phyloP scores from a whole-genome alignment of 2,888 invertebrate genomes.

The Linyphia triangularis region DNA sequence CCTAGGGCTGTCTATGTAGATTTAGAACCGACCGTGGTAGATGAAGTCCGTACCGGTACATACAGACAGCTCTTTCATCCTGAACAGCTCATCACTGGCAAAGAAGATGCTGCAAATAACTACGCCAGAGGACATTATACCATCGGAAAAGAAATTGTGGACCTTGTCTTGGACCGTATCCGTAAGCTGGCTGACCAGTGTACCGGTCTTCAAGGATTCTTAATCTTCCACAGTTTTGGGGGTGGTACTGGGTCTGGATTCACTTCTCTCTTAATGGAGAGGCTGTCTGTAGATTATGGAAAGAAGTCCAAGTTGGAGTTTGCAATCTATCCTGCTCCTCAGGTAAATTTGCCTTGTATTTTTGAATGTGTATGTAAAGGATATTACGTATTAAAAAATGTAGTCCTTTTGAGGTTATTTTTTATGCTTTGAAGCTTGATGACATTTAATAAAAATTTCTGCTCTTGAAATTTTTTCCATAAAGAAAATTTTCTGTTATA shows the following conservation, averaged over 20 bases:
- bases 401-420: too few relatives aligned
- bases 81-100: conserved; percentile 80
- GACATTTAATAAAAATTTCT: too few relatives aligned
- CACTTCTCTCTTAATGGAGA: conserved; percentile 80
- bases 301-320: conserved; percentile 80
- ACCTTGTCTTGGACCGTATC: conserved; percentile 84
- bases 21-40: conserved; percentile 91
- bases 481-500: too few relatives aligned
- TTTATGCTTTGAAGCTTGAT: too few relatives aligned
- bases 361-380: too few relatives aligned
- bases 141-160: conserved; percentile 84
- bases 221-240: conserved; percentile 79
- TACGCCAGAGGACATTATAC: conserved; percentile 85
- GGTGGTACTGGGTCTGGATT: conserved; percentile 80
- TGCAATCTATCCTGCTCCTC: conserved; percentile 78
- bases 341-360: conserved; percentile 74
- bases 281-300: conserved; percentile 80
- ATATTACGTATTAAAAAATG: too few relatives aligned
- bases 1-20: conserved; percentile 91
- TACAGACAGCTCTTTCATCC: conserved; percentile 80
- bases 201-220: conserved; percentile 79
- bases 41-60: conserved; percentile 81
- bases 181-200: conserved; percentile 79
- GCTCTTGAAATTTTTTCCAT: too few relatives aligned
- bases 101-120: conserved; percentile 81